Evolutionary conservation across 2,113 vertebrate species (phyloP).

Genomic region (Tragelaphus buxtoni): DNA sequence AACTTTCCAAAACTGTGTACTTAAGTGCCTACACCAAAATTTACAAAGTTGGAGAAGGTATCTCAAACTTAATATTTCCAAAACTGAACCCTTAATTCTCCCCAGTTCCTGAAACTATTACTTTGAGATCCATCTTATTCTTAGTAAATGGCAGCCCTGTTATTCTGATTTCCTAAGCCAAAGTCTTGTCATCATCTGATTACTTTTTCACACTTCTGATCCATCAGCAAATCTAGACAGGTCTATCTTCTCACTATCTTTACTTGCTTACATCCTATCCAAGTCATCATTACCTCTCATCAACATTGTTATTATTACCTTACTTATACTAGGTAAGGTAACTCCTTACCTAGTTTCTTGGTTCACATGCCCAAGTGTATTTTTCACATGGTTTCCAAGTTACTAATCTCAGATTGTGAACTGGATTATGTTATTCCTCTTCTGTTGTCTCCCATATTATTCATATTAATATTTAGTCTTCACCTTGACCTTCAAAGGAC

Average conservation of each 20-base stretch:
- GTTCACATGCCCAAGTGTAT: not conserved
- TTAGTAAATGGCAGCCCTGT: not conserved
- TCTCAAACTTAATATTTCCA: not conserved
- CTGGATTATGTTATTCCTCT: not conserved
- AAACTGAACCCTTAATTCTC: not conserved
- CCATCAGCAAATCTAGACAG: not conserved
- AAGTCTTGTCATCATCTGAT: not conserved
- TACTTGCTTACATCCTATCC: not conserved
- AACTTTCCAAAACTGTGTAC: not conserved
- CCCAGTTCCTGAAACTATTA: not conserved
- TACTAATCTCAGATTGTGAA: slow-evolving; percentile 14
- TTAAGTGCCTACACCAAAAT: not conserved
- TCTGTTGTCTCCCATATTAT: not conserved
- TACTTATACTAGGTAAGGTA: not conserved
- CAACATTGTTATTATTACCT: no score
- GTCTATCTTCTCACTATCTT: not conserved
- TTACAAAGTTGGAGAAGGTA: not conserved
- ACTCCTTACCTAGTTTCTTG: not conserved
- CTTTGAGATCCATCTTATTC: not conserved
- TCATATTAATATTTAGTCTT: not conserved
- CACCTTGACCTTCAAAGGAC: not conserved
- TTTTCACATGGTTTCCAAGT: not conserved
- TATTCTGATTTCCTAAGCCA: not conserved
- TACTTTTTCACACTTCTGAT: not conserved
- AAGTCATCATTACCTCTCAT: not conserved